phyloP scores from a whole-genome alignment of 1,140 invertebrate species.

The Neoseiulus cucumeris region DNA sequence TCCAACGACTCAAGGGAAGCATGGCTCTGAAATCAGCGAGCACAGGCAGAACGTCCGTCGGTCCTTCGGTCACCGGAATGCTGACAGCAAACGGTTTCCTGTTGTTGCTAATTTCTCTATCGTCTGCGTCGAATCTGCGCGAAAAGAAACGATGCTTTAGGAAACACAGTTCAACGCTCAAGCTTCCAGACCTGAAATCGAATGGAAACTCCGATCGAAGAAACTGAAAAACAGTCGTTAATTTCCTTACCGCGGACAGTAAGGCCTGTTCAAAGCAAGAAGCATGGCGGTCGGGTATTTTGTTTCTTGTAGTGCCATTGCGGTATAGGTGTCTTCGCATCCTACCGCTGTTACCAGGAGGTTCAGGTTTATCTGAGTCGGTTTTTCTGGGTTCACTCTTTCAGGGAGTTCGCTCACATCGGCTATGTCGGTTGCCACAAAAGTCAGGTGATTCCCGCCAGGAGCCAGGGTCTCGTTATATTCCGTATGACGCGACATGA shows the following conservation, averaged over 20 bases:
- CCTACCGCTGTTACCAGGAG: not conserved
- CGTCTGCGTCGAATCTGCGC: slow-evolving; percentile 4
- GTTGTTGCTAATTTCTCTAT: not conserved
- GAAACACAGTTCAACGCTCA: no score
- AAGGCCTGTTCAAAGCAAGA: not conserved
- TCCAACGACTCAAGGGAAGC: slow-evolving; percentile 1
- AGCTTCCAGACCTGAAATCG: no score
- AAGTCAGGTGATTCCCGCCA: not conserved
- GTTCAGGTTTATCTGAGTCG: not conserved
- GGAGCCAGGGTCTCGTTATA: not conserved
- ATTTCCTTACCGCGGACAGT: not conserved
- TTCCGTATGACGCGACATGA: not conserved
- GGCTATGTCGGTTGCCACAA: not conserved
- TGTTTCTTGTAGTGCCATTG: not conserved
- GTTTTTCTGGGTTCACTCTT: not conserved
- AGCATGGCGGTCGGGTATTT: slow-evolving; percentile 3
- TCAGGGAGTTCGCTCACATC: not conserved
- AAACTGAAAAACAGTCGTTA: no score
- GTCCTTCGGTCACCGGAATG: not conserved
- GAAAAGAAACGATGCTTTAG: no score
- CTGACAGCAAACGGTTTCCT: not conserved
- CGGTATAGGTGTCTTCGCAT: not conserved
- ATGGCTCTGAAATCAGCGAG: not conserved
- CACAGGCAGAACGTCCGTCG: not conserved
- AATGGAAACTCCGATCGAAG: no score